Evolutionary conservation across 2,888 invertebrate genomes (phyloP), one percentile per base, ranked within the genome.

Genomic region (Subacronicta megacephala): DNA sequence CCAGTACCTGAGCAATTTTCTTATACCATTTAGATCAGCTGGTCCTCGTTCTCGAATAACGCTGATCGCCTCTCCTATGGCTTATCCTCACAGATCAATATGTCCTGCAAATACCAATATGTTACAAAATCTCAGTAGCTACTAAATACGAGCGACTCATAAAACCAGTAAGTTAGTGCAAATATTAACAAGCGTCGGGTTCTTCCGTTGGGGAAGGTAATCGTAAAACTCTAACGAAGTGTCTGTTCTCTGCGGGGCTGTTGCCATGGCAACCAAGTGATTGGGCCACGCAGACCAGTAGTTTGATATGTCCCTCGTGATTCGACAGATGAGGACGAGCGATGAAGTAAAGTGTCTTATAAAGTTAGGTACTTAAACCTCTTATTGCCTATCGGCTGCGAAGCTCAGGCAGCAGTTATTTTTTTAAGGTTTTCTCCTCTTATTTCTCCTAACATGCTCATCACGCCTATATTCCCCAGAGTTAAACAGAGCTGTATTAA

Each of bases 141-240:
- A 16, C 38, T 43, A 42, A 16, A 9, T 15, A 6, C 10, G 10
- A 31, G 23, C 3, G 5, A 7, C 20, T 13, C 7, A 43, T 47
- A 46, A 29, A 46, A 15, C 10, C 33, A 47, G 29, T 7, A 20
- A 43, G 29, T 42, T 38, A 38, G 45, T 26, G 7, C 37, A 6
- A n/a, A 10, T 38, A 10, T 58, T 72, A 68, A 65, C 52, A 62
- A 72, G 69, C 52, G 7, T 59, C 59, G 26, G 43, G 35, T 53
- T 61, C 41, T 35, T 26, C 40, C 42, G 31, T 20, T 12, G 46
- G 47, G 49, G 62, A 29, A 38, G 42, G 55, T 45, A n/a, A 46
- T 62, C 64, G 57, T 58, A 47, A 67, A 69, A 62, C 41, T 37
- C 35, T 61, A 56, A 61, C 49, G 64, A 58, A 58, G 50, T 52